Evolutionary conservation across 2,113 vertebrate species (phyloP).

Genomic region (Notothenia coriiceps): DNA sequence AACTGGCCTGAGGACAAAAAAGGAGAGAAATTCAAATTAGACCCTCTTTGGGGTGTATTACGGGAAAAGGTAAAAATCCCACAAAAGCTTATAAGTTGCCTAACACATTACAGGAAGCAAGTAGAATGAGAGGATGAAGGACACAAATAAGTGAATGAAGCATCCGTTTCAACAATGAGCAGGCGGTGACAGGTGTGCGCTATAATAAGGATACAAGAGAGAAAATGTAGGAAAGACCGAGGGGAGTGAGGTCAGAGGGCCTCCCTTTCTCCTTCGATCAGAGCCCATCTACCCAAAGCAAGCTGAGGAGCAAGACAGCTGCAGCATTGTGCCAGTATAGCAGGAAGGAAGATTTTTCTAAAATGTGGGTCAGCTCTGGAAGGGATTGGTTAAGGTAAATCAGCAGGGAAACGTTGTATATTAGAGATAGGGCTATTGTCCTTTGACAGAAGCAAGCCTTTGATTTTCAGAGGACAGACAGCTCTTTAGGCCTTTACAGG

Average conservation of each 20-base stretch:
- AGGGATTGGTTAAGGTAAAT: constrained; percentile 57
- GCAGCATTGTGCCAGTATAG: constrained; percentile 56
- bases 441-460: constrained; percentile 32
- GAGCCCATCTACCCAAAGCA: constrained; percentile 38
- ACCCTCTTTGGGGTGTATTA: not conserved
- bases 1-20: constrained; percentile 51
- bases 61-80: constrained; percentile 6
- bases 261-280: constrained; percentile 30
- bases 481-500: constrained; percentile 11
- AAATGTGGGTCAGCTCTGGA: constrained; percentile 41
- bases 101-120: constrained; percentile 20
- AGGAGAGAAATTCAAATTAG: constrained; percentile 36
- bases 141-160: constrained; percentile 44
- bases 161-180: constrained; percentile 52
- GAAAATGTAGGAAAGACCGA: constrained; percentile 25
- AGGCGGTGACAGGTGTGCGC: constrained; percentile 41
- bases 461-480: constrained; percentile 54
- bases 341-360: constrained; percentile 62
- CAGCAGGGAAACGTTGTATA: constrained; percentile 40
- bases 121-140: constrained; percentile 49
- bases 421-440: constrained; percentile 42
- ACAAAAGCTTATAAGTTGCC: constrained; percentile 1
- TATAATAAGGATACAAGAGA: constrained; percentile 52
- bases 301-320: constrained; percentile 36
- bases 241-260: constrained; percentile 37